Conservation (phyloP, 2,113 vertebrate species). For the Eurystomus gularis region DNA sequence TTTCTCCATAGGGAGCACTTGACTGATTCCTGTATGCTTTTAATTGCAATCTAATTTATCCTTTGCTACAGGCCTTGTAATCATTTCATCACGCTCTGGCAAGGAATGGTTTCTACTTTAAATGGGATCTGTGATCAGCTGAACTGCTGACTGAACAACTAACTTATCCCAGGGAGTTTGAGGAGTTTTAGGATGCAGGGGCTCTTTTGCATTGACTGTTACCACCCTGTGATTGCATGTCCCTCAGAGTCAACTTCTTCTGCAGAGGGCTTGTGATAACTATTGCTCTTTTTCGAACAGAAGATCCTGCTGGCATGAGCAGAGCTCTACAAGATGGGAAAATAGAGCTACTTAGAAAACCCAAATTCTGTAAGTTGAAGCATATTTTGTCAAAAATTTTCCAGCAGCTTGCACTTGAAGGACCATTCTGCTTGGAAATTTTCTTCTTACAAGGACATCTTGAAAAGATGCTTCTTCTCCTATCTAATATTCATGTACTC, state of each 20-base stretch:
- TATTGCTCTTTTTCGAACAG: too few species aligned
- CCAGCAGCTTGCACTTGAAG: background rate
- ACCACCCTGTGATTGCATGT: background rate
- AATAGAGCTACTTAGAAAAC: background rate
- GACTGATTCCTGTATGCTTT: background rate
- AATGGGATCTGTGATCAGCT: background rate
- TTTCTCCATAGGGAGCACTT: background rate
- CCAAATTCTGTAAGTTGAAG: background rate
- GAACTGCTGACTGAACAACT: background rate
- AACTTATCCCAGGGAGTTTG: background rate
- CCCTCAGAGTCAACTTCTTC: background rate
- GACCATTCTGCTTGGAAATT: background rate
- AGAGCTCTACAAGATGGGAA: background rate
- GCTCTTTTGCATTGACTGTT: background rate
- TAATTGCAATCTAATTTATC: constrained; percentile 33
- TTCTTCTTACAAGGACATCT: background rate
- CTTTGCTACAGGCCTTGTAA: constrained; percentile 5
- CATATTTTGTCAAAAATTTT: background rate
- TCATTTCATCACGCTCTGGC: background rate
- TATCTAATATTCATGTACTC: background rate
- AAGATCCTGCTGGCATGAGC: background rate
- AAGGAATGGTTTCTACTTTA: background rate
- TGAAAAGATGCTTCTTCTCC: background rate
- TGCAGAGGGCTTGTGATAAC: too few species aligned
- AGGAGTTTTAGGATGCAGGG: background rate